These are phyloP conservation scores for Dendropsophus ebraccatus DNA, from an alignment of 2,113 vertebrate genomes.

Conservation along the genomic window DNA sequence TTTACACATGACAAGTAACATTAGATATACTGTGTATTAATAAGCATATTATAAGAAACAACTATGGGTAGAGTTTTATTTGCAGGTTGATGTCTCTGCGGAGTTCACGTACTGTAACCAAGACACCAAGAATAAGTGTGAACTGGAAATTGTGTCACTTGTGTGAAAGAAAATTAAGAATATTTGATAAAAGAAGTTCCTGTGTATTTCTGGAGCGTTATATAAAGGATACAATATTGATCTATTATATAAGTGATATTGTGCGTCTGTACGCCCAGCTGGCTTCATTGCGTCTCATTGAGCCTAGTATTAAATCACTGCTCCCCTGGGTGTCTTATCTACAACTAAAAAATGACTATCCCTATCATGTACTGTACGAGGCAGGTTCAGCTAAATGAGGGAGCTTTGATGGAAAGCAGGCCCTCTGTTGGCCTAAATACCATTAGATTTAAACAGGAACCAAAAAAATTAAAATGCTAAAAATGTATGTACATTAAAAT, in stretches of 20 bases:
- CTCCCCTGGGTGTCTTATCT: conserved; percentile 12
- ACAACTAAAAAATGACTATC: conserved; percentile 14
- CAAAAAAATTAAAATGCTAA: too few relatives aligned
- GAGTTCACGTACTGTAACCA: neutral
- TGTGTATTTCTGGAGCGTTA: neutral
- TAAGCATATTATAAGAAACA: neutral
- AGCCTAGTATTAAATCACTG: conserved; percentile 24
- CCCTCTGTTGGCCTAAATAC: conserved; percentile 4
- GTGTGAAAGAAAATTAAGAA: neutral
- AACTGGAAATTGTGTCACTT: conserved; percentile 1
- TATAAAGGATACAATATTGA: neutral
- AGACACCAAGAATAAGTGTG: neutral
- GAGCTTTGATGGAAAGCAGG: conserved; percentile 20
- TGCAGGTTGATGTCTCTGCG: neutral
- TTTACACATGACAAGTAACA: neutral
- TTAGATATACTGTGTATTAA: neutral
- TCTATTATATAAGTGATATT: neutral
- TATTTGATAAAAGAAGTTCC: neutral
- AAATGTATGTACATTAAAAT: too few relatives aligned
- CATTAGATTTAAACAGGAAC: conserved; percentile 19
- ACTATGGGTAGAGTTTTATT: neutral
- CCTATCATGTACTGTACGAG: neutral
- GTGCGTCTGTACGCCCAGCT: neutral
- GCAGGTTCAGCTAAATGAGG: conserved; percentile 3
- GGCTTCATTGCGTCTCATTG: conserved; percentile 2